These are phyloP conservation scores for Tachycineta bicolor DNA, from an alignment of 2,113 vertebrate genomes.

Conservation along the genomic window DNA sequence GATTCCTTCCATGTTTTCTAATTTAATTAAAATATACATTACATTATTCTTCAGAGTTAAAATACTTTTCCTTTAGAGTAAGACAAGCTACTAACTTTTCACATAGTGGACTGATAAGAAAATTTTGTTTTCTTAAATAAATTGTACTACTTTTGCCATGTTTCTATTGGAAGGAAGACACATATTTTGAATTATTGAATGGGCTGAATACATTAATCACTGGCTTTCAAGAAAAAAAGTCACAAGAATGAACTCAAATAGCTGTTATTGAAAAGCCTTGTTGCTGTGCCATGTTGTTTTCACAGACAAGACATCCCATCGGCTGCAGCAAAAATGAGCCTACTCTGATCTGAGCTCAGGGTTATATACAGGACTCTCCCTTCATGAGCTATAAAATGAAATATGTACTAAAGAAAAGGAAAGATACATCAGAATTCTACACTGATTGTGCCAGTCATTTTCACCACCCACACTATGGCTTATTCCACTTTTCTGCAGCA, in stretches of 20 bases:
- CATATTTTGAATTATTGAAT: neutral
- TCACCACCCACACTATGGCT: neutral
- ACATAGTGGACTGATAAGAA: neutral
- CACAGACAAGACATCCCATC: slow-evolving; percentile 75
- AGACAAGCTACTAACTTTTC: neutral
- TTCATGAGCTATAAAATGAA: slow-evolving; percentile 72
- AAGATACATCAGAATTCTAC: neutral
- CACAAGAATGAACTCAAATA: neutral
- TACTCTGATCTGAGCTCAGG: slow-evolving; percentile 62
- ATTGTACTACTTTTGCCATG: neutral
- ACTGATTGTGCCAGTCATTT: neutral
- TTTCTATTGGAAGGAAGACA: neutral
- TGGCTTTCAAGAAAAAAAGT: slow-evolving; percentile 12
- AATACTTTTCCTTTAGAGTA: neutral
- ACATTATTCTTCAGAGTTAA: neutral
- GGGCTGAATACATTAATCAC: neutral
- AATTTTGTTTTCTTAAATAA: neutral
- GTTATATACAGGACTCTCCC: slow-evolving; percentile 75
- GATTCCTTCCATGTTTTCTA: neutral
- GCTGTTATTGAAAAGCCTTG: neutral
- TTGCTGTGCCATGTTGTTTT: slow-evolving; percentile 3
- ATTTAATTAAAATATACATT: neutral
- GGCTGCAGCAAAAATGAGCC: slow-evolving; percentile 71
- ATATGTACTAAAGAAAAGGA: neutral
- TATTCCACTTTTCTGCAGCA: neutral